A percentile compares a stretch with the other conserved stretches of the same genome.
phyloP scores from a whole-genome alignment of 53 echinoderm and acorn worm species.

The Paracentrotus lividus region DNA sequence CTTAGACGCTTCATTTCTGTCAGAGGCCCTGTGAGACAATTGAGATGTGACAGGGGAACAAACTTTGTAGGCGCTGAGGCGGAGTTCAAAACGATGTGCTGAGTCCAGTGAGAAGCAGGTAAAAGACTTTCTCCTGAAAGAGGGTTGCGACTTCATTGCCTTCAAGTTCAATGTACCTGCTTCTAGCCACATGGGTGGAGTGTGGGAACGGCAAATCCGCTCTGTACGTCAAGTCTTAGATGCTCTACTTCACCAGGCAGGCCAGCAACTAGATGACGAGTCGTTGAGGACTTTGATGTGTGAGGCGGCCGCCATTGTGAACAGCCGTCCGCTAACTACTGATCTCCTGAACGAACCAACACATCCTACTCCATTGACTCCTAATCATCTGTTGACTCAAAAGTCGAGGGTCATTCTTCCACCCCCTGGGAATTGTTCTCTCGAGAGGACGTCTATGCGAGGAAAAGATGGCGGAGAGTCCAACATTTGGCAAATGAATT shows the following conservation, averaged over 20 bases:
- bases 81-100: conserved; percentile 57
- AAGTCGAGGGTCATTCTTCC: conserved; percentile 61
- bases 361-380: conserved; percentile 68
- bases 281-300: conserved; percentile 65
- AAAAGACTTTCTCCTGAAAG: conserved; percentile 43
- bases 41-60: conserved; percentile 77
- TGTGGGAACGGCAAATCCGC: conserved; percentile 71
- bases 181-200: conserved; percentile 65
- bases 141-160: conserved; percentile 47
- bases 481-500: conserved; percentile 74
- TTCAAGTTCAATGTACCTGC: conserved; percentile 66
- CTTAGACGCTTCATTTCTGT: conserved; percentile 76
- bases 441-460: conserved; percentile 67
- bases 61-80: conserved; percentile 83
- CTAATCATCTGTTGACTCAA: conserved; percentile 72
- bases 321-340: conserved; percentile 55
- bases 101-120: conserved; percentile 44
- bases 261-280: conserved; percentile 72
- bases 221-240: conserved; percentile 63
- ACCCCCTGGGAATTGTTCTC: conserved; percentile 71
- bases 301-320: conserved; percentile 60
- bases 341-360: conserved; percentile 57
- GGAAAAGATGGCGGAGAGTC: conserved; percentile 75
- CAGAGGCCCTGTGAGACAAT: conserved; percentile 74
- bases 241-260: conserved; percentile 36